Conservation (phyloP, 1,140 invertebrate genomes). For the Drosophila burlai region DNA sequence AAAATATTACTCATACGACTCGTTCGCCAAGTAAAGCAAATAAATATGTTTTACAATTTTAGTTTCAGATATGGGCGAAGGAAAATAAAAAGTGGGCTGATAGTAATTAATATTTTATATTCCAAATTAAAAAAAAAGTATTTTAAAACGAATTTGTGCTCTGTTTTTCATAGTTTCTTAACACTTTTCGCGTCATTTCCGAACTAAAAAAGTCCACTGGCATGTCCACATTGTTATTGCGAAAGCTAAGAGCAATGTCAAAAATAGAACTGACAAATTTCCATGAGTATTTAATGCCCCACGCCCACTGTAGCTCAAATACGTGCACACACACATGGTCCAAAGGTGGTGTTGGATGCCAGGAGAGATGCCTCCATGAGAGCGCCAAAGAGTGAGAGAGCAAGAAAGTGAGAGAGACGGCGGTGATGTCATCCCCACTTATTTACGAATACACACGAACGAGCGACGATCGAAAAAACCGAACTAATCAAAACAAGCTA, state of each 20-base stretch:
- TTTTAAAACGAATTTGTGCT: no score
- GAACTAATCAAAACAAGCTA: conserved; percentile 72
- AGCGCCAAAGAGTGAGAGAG: conserved; percentile 30
- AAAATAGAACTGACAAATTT: conserved; percentile 21
- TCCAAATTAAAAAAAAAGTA: no score
- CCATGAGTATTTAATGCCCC: not conserved
- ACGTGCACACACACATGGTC: conserved; percentile 34
- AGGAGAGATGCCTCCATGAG: conserved; percentile 31
- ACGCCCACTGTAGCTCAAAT: conserved; percentile 50
- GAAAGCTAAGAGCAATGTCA: conserved; percentile 4
- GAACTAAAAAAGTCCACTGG: not conserved
- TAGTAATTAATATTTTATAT: no score
- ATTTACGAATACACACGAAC: conserved; percentile 48
- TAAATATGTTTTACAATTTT: not conserved
- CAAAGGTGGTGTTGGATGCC: conserved; percentile 60
- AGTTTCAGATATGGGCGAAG: not conserved
- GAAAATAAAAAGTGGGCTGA: not conserved
- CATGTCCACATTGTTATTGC: conserved; percentile 20
- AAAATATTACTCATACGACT: conserved; percentile 5
- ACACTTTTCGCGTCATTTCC: not conserved
- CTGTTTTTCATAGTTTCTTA: not conserved
- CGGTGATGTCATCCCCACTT: conserved; percentile 76
- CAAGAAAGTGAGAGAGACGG: conserved; percentile 38
- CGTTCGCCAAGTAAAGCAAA: not conserved
- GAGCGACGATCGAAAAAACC: conserved; percentile 17